Base-by-base conservation (phyloP, 2,113 vertebrate species). In the Rhegmatorhina hoffmannsi region DNA sequence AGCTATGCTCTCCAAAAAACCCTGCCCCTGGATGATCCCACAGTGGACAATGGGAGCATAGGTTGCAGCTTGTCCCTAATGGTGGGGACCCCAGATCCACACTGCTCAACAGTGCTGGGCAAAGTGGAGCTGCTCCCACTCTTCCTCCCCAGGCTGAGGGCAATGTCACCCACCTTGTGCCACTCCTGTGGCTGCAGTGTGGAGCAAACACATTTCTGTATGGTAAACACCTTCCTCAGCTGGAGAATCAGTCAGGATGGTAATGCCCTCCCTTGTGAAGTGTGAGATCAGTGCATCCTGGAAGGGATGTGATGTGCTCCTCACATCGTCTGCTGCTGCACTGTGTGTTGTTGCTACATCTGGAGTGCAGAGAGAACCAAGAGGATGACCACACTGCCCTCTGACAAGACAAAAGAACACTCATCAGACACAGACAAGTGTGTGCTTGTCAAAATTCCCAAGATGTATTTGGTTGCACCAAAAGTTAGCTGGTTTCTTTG, bases 291-390 rank as follows among this genome's bases (percentile, higher is more conserved):
- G 12, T 21, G 44, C 24, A 73, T n/a, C 9, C 20, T 33, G 38
- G 46, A 59, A 73, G 49, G 69, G 16, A 49, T 0, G 1, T 15
- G 36, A 46, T 1, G 7, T 23, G 21, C 4, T 77, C 2, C 33
- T 46, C 43, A 16, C 9, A n/a, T 4, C 2, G 0, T 9, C 49
- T 1, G 5, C 11, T 75, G 53, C n/a, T 67, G 33, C 29, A 60
- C 25, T 11, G 11, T 7, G 5, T 19, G 8, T 4, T 59, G 31
- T 18, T 26, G 24, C 21, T 60, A 5, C 24, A 74, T 36, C 84
- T 33, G 13, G 14, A 81, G 5, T 15, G 7, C 28, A 81, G 47
- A 5, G 6, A 87, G 38, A 55, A 69, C 6, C 24, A 56, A 23
- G 13, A 74, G 11, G 18, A 56, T 25, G 11, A 68, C 40, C 49